Conservation (phyloP, 2,113 vertebrate species). For the Rhadina sibilatrix region DNA sequence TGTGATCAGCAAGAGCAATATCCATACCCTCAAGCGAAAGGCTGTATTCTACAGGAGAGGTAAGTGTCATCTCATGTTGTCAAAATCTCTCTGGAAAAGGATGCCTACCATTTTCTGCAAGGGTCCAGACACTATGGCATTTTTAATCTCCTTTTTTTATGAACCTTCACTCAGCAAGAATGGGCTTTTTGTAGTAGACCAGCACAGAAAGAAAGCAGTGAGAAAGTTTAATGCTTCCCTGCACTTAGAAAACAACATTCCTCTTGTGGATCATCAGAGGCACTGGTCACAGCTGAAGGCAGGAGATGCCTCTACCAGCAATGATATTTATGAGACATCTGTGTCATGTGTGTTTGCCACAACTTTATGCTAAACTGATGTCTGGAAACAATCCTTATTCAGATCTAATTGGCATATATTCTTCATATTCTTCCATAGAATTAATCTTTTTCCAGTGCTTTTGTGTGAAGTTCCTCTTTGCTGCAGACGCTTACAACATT, state of each 20-base stretch:
- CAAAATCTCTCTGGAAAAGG: not conserved
- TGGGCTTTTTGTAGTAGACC: not conserved
- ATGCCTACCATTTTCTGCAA: not conserved
- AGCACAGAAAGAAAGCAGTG: not conserved
- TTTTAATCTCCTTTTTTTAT: not conserved
- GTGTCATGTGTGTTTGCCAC: not conserved
- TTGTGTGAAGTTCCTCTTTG: not conserved
- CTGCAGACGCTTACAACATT: not conserved
- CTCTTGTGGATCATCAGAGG: not conserved
- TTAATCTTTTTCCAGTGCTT: not conserved
- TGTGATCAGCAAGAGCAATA: not conserved
- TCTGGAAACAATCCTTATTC: not conserved
- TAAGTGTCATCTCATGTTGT: not conserved
- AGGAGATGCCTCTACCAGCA: not conserved
- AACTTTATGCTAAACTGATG: not conserved
- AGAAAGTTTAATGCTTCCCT: not conserved
- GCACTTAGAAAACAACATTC: not conserved
- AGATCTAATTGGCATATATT: not conserved
- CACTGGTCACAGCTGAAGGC: not conserved
- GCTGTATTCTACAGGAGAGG: not conserved
- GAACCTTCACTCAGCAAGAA: not conserved
- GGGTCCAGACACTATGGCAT: not conserved
- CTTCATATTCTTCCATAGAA: not conserved
- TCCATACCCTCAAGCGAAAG: not conserved
- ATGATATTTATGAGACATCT: not conserved